Percentiles rank a stretch among this genome's conserved stretches.
Conservation (phyloP, 2,113 vertebrate genomes). For the Sturnus vulgaris region DNA sequence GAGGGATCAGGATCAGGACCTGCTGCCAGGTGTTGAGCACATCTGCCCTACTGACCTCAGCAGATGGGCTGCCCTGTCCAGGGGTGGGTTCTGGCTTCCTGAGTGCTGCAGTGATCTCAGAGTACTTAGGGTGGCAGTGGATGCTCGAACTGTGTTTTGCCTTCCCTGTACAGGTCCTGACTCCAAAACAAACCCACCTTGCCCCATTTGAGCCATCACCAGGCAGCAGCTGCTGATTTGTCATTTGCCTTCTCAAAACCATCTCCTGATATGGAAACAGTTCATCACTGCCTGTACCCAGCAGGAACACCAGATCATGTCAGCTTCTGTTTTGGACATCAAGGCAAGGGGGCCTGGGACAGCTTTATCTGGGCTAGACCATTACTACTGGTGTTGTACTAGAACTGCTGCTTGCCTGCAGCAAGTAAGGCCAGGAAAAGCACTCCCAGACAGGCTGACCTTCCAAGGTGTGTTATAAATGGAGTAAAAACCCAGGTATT, state of each 20-base stretch:
- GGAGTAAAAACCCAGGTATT: not conserved
- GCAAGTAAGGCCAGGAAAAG: not conserved
- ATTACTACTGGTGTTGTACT: too few relatives aligned
- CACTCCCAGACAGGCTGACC: not conserved
- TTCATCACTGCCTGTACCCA: not conserved
- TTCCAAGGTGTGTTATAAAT: not conserved
- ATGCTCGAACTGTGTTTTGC: not conserved
- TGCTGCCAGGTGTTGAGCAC: not conserved
- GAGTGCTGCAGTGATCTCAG: not conserved
- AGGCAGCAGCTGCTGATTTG: not conserved
- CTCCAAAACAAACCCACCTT: not conserved
- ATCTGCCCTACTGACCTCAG: not conserved
- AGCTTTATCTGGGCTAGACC: not conserved
- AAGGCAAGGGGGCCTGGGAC: not conserved
- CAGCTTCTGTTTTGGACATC: not conserved
- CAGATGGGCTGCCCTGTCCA: not conserved
- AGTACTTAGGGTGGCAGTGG: not conserved
- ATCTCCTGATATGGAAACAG: not conserved
- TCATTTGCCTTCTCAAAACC: not conserved
- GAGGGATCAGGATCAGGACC: not conserved
- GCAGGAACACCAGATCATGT: not conserved
- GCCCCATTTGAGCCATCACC: accelerated
- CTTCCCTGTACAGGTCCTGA: not conserved
- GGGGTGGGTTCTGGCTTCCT: not conserved
- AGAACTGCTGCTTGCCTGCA: not conserved